A percentile compares a stretch with the other conserved stretches of the same genome.
phyloP scores from a whole-genome alignment of 2,888 invertebrate species.

The Chymomyza caudatula region DNA sequence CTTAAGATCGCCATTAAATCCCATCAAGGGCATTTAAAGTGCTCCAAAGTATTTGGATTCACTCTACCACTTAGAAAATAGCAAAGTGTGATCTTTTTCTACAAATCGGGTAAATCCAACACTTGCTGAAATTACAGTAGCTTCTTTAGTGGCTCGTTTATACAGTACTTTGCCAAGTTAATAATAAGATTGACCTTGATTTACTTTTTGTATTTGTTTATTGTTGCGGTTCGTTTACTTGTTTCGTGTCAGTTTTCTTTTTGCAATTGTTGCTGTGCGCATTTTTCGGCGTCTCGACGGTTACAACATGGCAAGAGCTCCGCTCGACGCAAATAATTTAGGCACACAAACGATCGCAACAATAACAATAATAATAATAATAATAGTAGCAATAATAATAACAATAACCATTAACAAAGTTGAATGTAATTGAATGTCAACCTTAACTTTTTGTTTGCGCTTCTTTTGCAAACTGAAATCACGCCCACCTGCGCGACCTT shows the following conservation, averaged over 20 bases:
- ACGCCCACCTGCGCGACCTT: background rate
- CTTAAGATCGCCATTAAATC: background rate
- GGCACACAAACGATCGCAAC: constrained; percentile 26
- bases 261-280: constrained; percentile 41
- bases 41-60: background rate
- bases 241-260: constrained; percentile 3
- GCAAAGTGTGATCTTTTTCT: background rate
- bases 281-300: constrained; percentile 44
- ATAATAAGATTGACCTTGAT: constrained; percentile 71
- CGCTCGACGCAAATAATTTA: constrained; percentile 33
- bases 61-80: background rate
- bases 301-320: constrained; percentile 43
- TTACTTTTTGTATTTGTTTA: constrained; percentile 47
- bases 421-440: constrained; percentile 9
- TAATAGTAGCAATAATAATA: background rate
- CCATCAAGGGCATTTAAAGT: background rate
- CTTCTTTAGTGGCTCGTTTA: background rate
- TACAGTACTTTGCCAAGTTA: constrained; percentile 28
- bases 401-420: background rate
- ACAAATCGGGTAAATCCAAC: background rate
- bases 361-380: background rate
- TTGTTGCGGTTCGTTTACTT: constrained; percentile 13
- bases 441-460: background rate
- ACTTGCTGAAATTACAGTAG: background rate
- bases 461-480: background rate